Percentiles rank a stretch among this genome's conserved stretches.
Conservation (phyloP, 2,797 vertebrate species). For the Setipinna tenuifilis region DNA sequence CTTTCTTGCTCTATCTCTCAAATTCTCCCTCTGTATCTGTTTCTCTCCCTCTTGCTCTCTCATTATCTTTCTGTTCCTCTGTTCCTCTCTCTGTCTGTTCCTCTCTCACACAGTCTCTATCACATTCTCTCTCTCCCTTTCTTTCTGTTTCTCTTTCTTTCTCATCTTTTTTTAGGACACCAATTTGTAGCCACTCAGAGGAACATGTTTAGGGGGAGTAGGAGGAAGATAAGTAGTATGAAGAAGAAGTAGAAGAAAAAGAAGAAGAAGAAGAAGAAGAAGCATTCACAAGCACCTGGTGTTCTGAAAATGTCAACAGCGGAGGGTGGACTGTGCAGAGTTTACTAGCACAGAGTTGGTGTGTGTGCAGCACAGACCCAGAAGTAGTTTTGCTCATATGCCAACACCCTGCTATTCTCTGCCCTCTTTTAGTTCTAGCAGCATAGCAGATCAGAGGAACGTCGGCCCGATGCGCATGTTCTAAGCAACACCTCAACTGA, state of each 20-base stretch:
- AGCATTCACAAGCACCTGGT: conserved; percentile 28
- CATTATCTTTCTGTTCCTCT: no score
- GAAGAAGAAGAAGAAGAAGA: background rate
- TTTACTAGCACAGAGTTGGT: background rate
- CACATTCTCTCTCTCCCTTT: background rate
- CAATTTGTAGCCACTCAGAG: conserved; percentile 32
- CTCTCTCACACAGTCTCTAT: background rate
- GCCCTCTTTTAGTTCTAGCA: background rate
- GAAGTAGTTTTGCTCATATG: background rate
- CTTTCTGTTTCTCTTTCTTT: background rate
- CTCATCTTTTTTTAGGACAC: conserved; percentile 25
- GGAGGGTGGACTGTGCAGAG: conserved; percentile 19
- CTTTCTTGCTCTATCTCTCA: background rate
- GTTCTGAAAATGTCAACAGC: conserved; percentile 32
- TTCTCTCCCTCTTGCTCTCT: background rate
- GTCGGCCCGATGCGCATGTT: background rate
- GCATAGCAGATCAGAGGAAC: background rate
- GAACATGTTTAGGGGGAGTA: background rate
- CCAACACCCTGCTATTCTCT: conserved; percentile 2
- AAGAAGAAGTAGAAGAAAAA: background rate
- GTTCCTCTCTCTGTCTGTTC: background rate
- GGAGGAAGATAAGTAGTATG: background rate
- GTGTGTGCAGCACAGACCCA: background rate
- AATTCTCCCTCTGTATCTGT: background rate
- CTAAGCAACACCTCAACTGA: background rate